A percentile compares a stretch with the other conserved stretches of the same genome.
Conservation (phyloP, 2,888 invertebrate genomes). For the Clepsis dumicolana region DNA sequence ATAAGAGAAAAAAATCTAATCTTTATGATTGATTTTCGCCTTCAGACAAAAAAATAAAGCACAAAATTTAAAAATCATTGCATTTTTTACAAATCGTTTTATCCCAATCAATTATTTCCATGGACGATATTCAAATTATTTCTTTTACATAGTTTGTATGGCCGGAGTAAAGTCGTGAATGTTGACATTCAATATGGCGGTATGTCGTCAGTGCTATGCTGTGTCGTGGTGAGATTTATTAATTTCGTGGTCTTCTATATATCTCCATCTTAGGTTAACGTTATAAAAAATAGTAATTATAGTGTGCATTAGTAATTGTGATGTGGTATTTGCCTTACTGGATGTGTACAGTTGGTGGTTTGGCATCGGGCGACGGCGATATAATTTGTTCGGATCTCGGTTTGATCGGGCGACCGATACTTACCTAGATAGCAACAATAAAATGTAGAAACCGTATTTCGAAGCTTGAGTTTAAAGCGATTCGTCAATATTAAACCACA, state of each 20-base stretch:
- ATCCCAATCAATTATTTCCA: conserved; percentile 51
- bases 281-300: conserved; percentile 52
- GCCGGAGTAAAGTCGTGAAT: conserved; percentile 75
- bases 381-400: conserved; percentile 69
- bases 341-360: conserved; percentile 50
- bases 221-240: conserved; percentile 95
- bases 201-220: conserved; percentile 98
- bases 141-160: conserved; percentile 58
- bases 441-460: conserved; percentile 65
- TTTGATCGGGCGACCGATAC: conserved; percentile 70
- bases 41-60: conserved; percentile 77
- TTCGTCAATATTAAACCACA: conserved; percentile 48
- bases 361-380: conserved; percentile 61
- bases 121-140: conserved; percentile 50
- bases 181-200: conserved; percentile 97
- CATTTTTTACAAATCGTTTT: conserved; percentile 48
- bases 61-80: conserved; percentile 77
- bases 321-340: conserved; percentile 55
- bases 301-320: conserved; percentile 50
- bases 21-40: conserved; percentile 68
- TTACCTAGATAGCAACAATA: conserved; percentile 72
- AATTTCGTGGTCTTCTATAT: conserved; percentile 68
- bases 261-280: conserved; percentile 60
- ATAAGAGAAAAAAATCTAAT: conserved; percentile 70
- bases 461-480: conserved; percentile 61